Evolutionary conservation across 2,113 vertebrate genomes (phyloP).

Genomic region (Prionailurus viverrinus): DNA sequence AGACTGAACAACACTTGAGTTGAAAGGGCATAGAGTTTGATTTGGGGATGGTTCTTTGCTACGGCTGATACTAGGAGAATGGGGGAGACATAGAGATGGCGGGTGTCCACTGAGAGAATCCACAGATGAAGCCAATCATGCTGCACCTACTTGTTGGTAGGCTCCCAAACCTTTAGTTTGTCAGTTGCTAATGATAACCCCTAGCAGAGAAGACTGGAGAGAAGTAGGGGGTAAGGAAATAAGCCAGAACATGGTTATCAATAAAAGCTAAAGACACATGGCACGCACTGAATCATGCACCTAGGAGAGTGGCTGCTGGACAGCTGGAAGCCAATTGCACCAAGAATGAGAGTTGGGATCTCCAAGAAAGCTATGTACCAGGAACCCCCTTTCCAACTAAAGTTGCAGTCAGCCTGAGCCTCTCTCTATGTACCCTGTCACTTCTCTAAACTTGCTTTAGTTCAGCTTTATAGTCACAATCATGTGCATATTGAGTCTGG

Average conservation of each 20-base stretch:
- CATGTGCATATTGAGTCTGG: neutral
- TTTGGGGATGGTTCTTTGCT: conserved; percentile 70
- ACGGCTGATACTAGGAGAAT: conserved; percentile 52
- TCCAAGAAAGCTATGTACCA: conserved; percentile 23
- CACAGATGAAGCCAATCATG: conserved; percentile 72
- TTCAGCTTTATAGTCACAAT: neutral
- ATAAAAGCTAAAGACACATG: conserved; percentile 75
- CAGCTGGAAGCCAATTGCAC: conserved; percentile 67
- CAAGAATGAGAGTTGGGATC: conserved; percentile 51
- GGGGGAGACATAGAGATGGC: conserved; percentile 47
- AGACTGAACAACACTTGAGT: conserved; percentile 42
- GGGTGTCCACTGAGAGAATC: conserved; percentile 58
- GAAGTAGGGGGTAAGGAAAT: conserved; percentile 53
- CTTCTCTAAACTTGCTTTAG: conserved; percentile 32
- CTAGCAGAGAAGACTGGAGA: conserved; percentile 62
- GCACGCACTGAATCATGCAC: conserved; percentile 66
- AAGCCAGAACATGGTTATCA: conserved; percentile 75
- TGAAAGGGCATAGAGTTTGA: conserved; percentile 16
- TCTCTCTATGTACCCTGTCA: neutral
- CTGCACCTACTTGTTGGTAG: conserved; percentile 48
- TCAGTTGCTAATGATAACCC: conserved; percentile 70
- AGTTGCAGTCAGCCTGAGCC: conserved; percentile 7
- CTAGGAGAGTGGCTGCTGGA: conserved; percentile 62
- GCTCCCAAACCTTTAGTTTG: conserved; percentile 71
- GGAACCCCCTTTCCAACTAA: neutral